A percentile compares a stretch with the other conserved stretches of the same genome.
These are phyloP conservation scores for Sebastes variabilis DNA, from an alignment of 2,797 vertebrate genomes.

Conservation along the genomic window DNA sequence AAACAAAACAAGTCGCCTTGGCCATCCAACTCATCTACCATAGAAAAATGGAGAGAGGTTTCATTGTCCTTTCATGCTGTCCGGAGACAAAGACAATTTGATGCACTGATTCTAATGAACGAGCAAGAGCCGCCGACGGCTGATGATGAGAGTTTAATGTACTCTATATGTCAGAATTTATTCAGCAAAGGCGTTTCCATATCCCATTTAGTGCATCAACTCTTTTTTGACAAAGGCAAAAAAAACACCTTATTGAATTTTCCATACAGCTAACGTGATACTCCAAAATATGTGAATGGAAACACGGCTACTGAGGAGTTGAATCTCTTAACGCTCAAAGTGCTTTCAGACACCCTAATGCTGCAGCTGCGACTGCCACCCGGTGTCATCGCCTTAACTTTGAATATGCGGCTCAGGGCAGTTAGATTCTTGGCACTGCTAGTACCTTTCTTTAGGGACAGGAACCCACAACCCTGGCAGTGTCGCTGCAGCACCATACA, in stretches of 20 bases:
- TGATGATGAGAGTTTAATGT: too few relatives aligned
- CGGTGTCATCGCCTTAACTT: too few relatives aligned
- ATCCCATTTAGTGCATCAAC: neutral
- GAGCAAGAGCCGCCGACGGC: too few relatives aligned
- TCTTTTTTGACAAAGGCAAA: neutral
- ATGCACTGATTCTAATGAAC: too few relatives aligned
- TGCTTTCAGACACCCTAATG: too few relatives aligned
- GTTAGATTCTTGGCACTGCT: neutral
- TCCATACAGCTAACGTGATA: too few relatives aligned
- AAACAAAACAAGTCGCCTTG: neutral
- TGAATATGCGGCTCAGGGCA: too few relatives aligned
- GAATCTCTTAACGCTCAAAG: too few relatives aligned
- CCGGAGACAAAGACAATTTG: neutral
- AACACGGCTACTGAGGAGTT: too few relatives aligned
- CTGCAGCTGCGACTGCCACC: too few relatives aligned
- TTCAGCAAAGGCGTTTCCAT: neutral
- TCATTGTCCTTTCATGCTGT: neutral
- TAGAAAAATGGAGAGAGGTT: neutral
- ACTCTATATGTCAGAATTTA: fast-evolving
- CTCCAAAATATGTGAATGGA: too few relatives aligned
- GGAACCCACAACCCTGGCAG: neutral
- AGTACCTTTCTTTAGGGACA: neutral
- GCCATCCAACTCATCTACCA: neutral
- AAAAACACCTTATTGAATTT: too few relatives aligned
- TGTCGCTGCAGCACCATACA: neutral